Evolutionary conservation across 2,113 vertebrate genomes (phyloP), one percentile per base, ranked within the genome.

Genomic region (Ailurus styani): DNA sequence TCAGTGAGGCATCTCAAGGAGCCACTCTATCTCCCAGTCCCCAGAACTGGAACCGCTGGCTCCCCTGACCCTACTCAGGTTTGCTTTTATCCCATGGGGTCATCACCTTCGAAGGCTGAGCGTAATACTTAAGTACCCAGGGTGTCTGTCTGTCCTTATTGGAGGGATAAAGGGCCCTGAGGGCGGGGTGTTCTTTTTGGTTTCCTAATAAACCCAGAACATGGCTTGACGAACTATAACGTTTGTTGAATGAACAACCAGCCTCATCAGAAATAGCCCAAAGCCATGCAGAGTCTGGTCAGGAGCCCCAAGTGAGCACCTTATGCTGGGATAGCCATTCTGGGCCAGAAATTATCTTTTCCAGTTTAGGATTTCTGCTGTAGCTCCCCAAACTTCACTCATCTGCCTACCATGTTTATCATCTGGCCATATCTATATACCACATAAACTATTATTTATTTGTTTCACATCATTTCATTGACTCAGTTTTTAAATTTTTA

Each of bases 61-160:
- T 87, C n/a, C 75, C 52, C n/a, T n/a, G 7, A 23, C 20, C 62
- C 34, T 72, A 68, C 40, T 27, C 9, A 7, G 64, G 47, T 95
- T n/a, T 55, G 64, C 47, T 89, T 73, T 75, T 75, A 27, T 34
- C 52, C 52, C 21, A 18, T 1, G 25, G 8, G 3, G 6, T 1
- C 13, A 4, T 27, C 45, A 4, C 85, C 60, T 37, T 27, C 0
- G 0, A 47, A 45, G 14, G 47, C 34, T 27, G 5, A 0, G 14
- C 10, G 11, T 20, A 25, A 64, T 15, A 75, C 21, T 89, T 25
- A 47, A 21, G 37, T 10, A 8, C 29, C n/a, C 5, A 47, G 37
- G 14, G 55, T 31, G 40, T 70, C 93, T 9, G 11, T 62, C 66
- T 31, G 27, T 52, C 78, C 66, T 27, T 29, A 34, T 5, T 12